phyloP scores from a whole-genome alignment of 30 jellyfish, hydroid and myxozoan genomes.

The Pseudorhiza aurosa region DNA sequence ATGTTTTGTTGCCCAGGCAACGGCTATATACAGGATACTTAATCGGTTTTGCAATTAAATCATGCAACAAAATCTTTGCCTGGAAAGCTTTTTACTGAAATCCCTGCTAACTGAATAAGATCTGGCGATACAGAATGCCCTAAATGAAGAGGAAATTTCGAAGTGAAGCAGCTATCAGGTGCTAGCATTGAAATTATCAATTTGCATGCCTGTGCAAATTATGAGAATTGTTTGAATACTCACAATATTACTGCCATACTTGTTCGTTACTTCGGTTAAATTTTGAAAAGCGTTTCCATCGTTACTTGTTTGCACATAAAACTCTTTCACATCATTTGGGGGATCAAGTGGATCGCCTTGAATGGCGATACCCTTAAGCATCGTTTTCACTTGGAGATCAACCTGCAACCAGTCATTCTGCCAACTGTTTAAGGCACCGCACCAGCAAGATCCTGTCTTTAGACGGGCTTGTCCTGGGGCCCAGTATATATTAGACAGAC shows the following conservation, averaged over 20 bases:
- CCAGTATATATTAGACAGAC: background rate
- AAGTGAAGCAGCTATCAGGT: too few relatives aligned
- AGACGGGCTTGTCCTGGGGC: constrained; percentile 32
- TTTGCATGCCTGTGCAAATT: background rate
- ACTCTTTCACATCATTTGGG: constrained; percentile 25
- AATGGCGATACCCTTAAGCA: constrained; percentile 26
- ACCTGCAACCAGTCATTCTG: constrained; percentile 31
- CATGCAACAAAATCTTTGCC: too few relatives aligned
- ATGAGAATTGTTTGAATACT: too few relatives aligned
- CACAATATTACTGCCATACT: constrained; percentile 21
- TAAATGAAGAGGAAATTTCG: too few relatives aligned
- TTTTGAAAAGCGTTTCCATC: constrained; percentile 27
- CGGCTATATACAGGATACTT: too few relatives aligned
- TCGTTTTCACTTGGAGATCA: constrained; percentile 13
- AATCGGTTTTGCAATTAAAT: too few relatives aligned
- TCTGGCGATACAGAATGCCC: too few relatives aligned
- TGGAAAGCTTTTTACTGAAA: too few relatives aligned
- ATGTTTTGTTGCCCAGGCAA: too few relatives aligned
- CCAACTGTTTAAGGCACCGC: constrained; percentile 27
- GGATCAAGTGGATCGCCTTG: constrained; percentile 54
- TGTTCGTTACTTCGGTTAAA: background rate
- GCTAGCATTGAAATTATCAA: too few relatives aligned
- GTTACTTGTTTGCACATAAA: constrained; percentile 22
- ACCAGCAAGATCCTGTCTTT: constrained; percentile 42
- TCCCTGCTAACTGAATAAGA: too few relatives aligned